Conservation (phyloP, 2,113 vertebrate genomes). For the Tragelaphus imberbis region DNA sequence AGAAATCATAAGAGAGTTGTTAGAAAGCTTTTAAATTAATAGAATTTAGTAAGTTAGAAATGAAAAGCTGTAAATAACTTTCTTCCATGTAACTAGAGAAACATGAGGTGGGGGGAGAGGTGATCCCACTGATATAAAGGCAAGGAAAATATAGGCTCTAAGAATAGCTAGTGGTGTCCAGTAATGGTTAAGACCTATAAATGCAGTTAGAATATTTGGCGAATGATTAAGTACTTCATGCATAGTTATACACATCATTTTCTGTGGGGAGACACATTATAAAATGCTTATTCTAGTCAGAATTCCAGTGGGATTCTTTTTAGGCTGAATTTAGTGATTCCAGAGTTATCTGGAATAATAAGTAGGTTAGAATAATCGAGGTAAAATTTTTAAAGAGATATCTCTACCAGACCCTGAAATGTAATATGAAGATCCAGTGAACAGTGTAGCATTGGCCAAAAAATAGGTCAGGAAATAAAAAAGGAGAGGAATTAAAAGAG, state of each 20-base stretch:
- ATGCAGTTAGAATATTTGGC: neutral
- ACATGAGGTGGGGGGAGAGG: neutral
- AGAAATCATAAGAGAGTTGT: neutral
- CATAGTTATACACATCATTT: neutral
- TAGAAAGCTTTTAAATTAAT: neutral
- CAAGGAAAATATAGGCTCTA: neutral
- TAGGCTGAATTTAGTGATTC: neutral
- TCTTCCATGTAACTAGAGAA: neutral
- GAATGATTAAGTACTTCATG: neutral
- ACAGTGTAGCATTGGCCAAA: neutral
- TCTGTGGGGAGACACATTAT: neutral
- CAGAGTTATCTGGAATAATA: neutral
- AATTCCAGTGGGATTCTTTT: neutral
- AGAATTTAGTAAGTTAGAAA: neutral
- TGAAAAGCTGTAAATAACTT: neutral
- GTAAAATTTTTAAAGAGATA: neutral
- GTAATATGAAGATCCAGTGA: neutral
- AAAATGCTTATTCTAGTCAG: slow-evolving; percentile 3
- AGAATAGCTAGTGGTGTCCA: neutral
- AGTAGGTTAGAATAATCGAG: neutral
- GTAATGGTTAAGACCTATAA: neutral
- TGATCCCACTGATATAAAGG: neutral
- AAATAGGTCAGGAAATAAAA: neutral
- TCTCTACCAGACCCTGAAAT: neutral
- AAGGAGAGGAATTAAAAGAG: neutral